Percentiles rank a stretch among this genome's conserved stretches.
phyloP scores from a whole-genome alignment of 2,888 invertebrate species.

The Philhelius pedissequus region DNA sequence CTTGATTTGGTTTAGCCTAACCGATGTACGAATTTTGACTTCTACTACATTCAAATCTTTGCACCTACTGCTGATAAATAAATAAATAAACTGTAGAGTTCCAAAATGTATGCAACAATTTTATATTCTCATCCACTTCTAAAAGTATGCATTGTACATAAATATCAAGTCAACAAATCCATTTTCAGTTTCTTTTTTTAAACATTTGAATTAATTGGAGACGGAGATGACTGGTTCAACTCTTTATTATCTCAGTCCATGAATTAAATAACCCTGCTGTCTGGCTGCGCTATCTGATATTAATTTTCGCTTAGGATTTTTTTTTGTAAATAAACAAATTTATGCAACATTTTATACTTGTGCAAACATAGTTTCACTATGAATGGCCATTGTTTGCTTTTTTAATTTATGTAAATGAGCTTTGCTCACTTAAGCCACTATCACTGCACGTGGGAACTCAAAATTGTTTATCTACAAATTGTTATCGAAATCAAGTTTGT shows the following conservation, averaged over 20 bases:
- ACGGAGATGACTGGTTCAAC: neutral
- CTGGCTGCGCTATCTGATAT: no score
- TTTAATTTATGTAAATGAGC: neutral
- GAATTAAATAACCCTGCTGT: neutral
- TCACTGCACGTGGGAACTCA: neutral
- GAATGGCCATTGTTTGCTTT: neutral
- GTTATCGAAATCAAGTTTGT: neutral
- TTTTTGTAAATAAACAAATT: neutral
- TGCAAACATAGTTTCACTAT: neutral
- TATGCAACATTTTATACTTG: neutral
- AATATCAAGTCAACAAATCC: fast-evolving
- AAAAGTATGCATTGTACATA: neutral
- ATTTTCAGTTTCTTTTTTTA: neutral
- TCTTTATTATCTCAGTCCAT: neutral
- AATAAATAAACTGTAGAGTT: neutral
- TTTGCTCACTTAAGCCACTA: neutral
- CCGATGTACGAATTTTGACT: no score
- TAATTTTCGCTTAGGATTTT: neutral
- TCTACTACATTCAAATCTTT: no score
- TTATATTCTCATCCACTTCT: neutral
- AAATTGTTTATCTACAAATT: neutral
- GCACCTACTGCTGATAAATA: no score
- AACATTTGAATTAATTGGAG: neutral
- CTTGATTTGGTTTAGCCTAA: no score
- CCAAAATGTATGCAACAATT: neutral